Percentiles rank a stretch among this genome's conserved stretches.
phyloP scores from a whole-genome alignment of 2,113 vertebrate species.

The Siniperca knerii region DNA sequence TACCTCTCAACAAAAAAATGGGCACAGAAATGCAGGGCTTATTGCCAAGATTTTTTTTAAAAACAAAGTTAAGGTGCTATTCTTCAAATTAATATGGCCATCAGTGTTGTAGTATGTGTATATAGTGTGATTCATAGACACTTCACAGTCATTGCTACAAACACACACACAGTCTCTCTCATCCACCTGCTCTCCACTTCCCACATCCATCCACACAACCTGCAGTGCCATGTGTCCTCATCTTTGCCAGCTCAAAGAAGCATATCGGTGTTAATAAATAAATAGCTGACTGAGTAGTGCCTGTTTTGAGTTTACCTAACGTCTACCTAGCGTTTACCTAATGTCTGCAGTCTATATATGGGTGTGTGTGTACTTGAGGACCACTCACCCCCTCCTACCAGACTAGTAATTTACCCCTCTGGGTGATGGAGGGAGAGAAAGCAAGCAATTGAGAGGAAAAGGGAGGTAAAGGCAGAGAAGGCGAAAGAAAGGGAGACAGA shows the following conservation, averaged over 20 bases:
- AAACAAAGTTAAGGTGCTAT: conserved; percentile 46
- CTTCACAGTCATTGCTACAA: conserved; percentile 34
- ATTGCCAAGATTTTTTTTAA: conserved; percentile 49
- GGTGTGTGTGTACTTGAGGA: conserved; percentile 51
- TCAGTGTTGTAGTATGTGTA: conserved; percentile 55
- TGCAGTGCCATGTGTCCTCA: conserved; percentile 23
- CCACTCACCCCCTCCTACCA: conserved; percentile 44
- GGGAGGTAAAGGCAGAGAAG: conserved; percentile 25
- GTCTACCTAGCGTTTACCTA: conserved; percentile 87
- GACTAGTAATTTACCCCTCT: conserved; percentile 63
- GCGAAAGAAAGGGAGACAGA: conserved; percentile 14
- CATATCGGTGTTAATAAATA: conserved; percentile 76
- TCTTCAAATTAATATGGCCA: conserved; percentile 38
- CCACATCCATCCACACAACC: conserved; percentile 58
- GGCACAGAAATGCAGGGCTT: conserved; percentile 16
- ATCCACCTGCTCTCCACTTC: conserved; percentile 67
- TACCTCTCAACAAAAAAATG: conserved; percentile 27
- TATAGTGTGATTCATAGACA: conserved; percentile 58
- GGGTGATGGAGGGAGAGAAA: conserved; percentile 37
- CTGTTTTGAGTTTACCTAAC: conserved; percentile 84
- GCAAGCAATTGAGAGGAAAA: conserved; percentile 24
- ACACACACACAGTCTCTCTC: conserved; percentile 39
- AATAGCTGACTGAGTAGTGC: conserved; percentile 75
- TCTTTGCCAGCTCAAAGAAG: conserved; percentile 74
- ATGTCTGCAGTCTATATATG: conserved; percentile 87